These are phyloP conservation scores for Agapostemon virescens DNA, from an alignment of 2,888 invertebrate species.

Conservation along the genomic window DNA sequence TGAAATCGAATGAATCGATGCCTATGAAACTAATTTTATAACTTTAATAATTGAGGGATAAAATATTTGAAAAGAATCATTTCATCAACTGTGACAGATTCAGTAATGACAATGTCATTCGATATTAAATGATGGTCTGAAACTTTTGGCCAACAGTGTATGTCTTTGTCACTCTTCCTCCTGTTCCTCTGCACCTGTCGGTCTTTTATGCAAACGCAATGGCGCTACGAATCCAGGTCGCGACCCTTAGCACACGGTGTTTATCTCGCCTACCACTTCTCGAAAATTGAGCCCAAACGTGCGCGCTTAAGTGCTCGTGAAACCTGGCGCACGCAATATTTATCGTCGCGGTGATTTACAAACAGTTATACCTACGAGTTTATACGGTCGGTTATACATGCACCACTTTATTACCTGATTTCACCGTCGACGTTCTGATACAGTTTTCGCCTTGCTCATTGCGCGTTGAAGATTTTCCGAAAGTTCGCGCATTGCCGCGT, in stretches of 20 bases:
- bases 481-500: too few species aligned
- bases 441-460: too few species aligned
- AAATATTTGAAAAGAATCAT: too few species aligned
- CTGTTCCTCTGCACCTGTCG: neutral
- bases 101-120: too few species aligned
- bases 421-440: neutral
- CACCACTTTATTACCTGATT: neutral
- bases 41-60: too few species aligned
- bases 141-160: too few species aligned
- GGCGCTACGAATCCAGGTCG: neutral
- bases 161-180: neutral
- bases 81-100: too few species aligned
- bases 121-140: too few species aligned
- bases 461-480: too few species aligned
- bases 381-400: neutral
- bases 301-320: slow-evolving; percentile 32
- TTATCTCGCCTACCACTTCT: slow-evolving; percentile 29
- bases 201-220: neutral
- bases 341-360: slow-evolving; percentile 11
- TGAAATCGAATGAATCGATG: too few species aligned
- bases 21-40: too few species aligned
- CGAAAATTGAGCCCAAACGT: slow-evolving; percentile 49
- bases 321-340: slow-evolving; percentile 34
- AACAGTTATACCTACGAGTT: neutral
- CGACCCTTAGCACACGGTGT: neutral